Evolutionary conservation across 2,888 invertebrate species (phyloP).

Genomic region (Scaeva pyrastri): DNA sequence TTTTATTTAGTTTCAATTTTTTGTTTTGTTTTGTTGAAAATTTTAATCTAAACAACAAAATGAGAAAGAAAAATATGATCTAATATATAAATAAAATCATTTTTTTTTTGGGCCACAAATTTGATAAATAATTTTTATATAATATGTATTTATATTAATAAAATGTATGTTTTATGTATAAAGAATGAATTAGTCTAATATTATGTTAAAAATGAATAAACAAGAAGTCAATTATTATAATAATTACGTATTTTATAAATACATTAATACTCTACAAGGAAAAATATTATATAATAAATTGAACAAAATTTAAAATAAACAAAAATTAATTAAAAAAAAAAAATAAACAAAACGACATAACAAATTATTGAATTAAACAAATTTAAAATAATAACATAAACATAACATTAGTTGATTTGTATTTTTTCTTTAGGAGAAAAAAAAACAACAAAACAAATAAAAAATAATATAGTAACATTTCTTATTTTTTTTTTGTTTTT

Average conservation of each 20-base stretch:
- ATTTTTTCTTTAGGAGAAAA: conserved; percentile 49
- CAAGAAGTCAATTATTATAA: conserved; percentile 37
- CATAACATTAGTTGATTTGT: conserved; percentile 64
- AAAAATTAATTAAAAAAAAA: conserved; percentile 37
- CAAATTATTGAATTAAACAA: conserved; percentile 62
- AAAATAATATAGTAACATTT: conserved; percentile 44
- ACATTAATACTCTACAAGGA: conserved; percentile 59
- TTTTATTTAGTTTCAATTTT: conserved; percentile 58
- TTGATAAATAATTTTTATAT: conserved; percentile 25
- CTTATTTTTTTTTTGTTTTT: conserved; percentile 47
- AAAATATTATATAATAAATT: no score
- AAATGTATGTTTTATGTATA: conserved; percentile 15
- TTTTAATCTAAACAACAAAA: conserved; percentile 60
- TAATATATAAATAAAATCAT: conserved; percentile 46
- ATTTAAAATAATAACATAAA: conserved; percentile 64
- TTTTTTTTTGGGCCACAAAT: conserved; percentile 62
- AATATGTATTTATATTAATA: conserved; percentile 7
- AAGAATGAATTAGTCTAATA: conserved; percentile 56
- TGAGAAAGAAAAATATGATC: conserved; percentile 42
- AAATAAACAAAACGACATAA: conserved; percentile 36
- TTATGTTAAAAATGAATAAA: conserved; percentile 37
- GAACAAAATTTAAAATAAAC: conserved; percentile 5
- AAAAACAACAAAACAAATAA: neutral
- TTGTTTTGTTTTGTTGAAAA: conserved; percentile 30
- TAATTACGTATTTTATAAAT: conserved; percentile 70